Evolutionary conservation across 2,113 vertebrate genomes (phyloP), one percentile per base, ranked within the genome.

Genomic region (Odontesthes bonariensis): DNA sequence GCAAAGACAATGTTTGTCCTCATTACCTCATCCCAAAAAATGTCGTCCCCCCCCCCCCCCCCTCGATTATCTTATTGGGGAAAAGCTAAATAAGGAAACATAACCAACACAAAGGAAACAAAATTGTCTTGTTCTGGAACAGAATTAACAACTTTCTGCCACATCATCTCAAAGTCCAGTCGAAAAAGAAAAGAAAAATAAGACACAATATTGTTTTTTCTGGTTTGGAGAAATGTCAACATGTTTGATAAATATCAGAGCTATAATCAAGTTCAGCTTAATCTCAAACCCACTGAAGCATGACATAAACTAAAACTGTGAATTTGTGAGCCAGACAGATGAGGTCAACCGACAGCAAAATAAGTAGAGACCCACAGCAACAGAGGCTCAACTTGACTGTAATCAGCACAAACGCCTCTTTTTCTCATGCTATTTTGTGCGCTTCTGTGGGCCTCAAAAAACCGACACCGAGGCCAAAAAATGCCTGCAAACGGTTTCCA

Each of bases 301-400:
- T 35, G 71, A 58, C 49, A 77, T 59, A 84, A 83, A 86, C 73
- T 64, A 35, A 82, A 75, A 76, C 64, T 80, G 87, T 89, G 80
- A 81, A 85, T 76, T 46, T 53, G 52, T n/a, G 53, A 79, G 79
- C 69, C 83, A 76, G 62, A 73, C 79, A 62, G 82, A 80, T 70
- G 81, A 84, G 75, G 81, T 85, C 61, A 82, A 59, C 44, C 35
- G 52, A 66, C 42, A 46, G 70, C 67, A 71, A 76, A 85, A 81
- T 58, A 59, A 75, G 82, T 35, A 63, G 72, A 86, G 77, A 64
- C 63, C 56, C 59, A 17, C 46, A 51, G 65, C 69, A 73, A 65
- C 69, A 62, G 51, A 60, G 73, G 75, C 69, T 60, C 16, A 3
- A 35, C 67, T 32, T 69, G 82, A 76, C 84, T 82, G 82, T 73